Conservation (phyloP, 2,888 invertebrate genomes). For the Orthosia incerta region DNA sequence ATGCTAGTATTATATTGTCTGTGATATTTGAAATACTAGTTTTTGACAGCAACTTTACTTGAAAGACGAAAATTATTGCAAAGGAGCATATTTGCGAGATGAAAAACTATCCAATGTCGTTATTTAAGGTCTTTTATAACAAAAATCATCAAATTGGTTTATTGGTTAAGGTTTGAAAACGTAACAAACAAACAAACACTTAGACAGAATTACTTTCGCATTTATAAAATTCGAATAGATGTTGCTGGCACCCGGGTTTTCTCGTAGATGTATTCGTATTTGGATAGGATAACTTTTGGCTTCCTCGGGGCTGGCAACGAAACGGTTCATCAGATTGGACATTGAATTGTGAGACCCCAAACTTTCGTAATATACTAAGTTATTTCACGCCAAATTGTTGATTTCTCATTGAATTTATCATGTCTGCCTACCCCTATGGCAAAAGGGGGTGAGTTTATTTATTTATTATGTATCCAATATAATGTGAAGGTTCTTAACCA, state of each 20-base stretch:
- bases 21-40: too few relatives aligned
- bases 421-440: neutral
- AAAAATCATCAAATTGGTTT: too few relatives aligned
- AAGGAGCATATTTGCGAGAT: too few relatives aligned
- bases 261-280: conserved; percentile 4
- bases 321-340: neutral
- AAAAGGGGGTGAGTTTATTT: too few relatives aligned
- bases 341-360: conserved; percentile 5
- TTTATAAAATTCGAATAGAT: neutral
- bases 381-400: conserved; percentile 2
- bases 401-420: neutral
- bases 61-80: too few relatives aligned
- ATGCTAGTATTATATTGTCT: too few relatives aligned
- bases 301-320: neutral
- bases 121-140: too few relatives aligned
- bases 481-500: neutral
- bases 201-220: too few relatives aligned
- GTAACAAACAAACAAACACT: too few relatives aligned
- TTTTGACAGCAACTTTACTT: too few relatives aligned
- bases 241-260: neutral
- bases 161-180: too few relatives aligned
- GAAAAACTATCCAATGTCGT: too few relatives aligned
- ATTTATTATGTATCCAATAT: neutral
- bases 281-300: conserved; percentile 8
- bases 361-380: conserved; percentile 20